Percentiles rank a stretch among this genome's conserved stretches.
phyloP scores from a whole-genome alignment of 2,797 vertebrate species.

The Periophthalmus magnuspinnatus region DNA sequence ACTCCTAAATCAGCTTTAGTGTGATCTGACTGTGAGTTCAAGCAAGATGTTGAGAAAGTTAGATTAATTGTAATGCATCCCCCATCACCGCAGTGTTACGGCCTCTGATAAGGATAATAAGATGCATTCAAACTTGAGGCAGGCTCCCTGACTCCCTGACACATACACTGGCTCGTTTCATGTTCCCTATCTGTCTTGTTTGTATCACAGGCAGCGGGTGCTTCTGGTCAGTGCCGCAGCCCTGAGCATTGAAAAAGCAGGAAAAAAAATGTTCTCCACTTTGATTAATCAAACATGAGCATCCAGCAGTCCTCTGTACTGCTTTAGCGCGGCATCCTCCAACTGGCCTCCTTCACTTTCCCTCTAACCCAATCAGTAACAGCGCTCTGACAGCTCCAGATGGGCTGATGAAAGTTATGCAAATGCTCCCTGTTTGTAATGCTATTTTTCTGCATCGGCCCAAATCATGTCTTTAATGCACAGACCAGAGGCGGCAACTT shows the following conservation, averaged over 20 bases:
- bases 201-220: constrained; percentile 61
- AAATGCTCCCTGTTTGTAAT: constrained; percentile 77
- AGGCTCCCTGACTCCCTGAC: constrained; percentile 31
- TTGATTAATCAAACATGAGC: constrained; percentile 85
- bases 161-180: constrained; percentile 54
- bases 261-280: constrained; percentile 55
- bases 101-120: constrained; percentile 72
- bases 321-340: constrained; percentile 59
- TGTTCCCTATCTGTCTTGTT: constrained; percentile 69
- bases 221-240: constrained; percentile 74
- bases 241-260: constrained; percentile 60
- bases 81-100: constrained; percentile 51
- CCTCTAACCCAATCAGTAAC: constrained; percentile 74
- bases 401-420: constrained; percentile 80
- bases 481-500: constrained; percentile 43
- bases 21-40: constrained; percentile 1
- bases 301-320: constrained; percentile 72
- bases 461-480: constrained; percentile 65
- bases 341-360: constrained; percentile 57
- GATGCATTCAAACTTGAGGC: constrained; percentile 71
- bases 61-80: constrained; percentile 60
- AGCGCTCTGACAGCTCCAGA: constrained; percentile 69
- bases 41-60: constrained; percentile 33
- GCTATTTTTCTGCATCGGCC: constrained; percentile 71
- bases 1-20: constrained; percentile 19